A percentile compares a stretch with the other conserved stretches of the same genome.
Evolutionary conservation across 2,888 invertebrate species (phyloP).

Genomic region (Cryptocheilus praepositus): DNA sequence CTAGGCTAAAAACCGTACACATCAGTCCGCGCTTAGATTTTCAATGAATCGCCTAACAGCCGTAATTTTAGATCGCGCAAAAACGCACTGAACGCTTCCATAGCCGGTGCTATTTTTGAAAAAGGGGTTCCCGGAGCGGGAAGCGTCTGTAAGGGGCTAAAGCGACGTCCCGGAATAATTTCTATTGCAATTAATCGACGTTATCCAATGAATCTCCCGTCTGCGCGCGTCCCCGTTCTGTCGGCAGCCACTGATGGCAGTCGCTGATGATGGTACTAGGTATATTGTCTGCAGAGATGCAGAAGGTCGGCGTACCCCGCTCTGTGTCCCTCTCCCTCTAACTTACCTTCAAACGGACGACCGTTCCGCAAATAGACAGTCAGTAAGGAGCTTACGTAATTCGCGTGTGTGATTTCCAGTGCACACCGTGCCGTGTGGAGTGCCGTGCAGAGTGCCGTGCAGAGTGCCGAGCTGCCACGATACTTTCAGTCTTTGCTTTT

Average conservation of each 20-base stretch:
- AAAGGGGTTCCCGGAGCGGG: too few species aligned
- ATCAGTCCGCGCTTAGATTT: too few species aligned
- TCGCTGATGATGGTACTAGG: neutral
- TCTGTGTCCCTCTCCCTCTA: slow-evolving; percentile 19
- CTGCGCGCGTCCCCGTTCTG: too few species aligned
- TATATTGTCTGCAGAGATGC: slow-evolving; percentile 7
- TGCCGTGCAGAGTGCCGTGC: too few species aligned
- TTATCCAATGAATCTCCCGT: too few species aligned
- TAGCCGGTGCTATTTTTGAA: neutral
- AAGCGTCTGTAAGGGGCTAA: too few species aligned
- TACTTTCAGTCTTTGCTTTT: slow-evolving; percentile 17
- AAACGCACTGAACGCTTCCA: neutral
- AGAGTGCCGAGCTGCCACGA: slow-evolving; percentile 2
- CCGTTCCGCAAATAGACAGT: slow-evolving; percentile 47
- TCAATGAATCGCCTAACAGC: too few species aligned
- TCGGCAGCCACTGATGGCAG: too few species aligned
- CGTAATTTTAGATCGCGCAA: too few species aligned
- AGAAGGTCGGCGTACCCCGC: slow-evolving; percentile 53
- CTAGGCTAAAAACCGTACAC: too few species aligned
- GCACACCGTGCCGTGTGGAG: neutral
- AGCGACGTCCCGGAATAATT: too few species aligned
- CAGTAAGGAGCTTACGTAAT: slow-evolving; percentile 46
- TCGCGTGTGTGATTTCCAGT: slow-evolving; percentile 39
- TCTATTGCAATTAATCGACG: too few species aligned
- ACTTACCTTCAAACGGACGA: slow-evolving; percentile 46